These are phyloP conservation scores for Prunella fulvescens DNA, from an alignment of 2,113 vertebrate genomes.

Conservation along the genomic window DNA sequence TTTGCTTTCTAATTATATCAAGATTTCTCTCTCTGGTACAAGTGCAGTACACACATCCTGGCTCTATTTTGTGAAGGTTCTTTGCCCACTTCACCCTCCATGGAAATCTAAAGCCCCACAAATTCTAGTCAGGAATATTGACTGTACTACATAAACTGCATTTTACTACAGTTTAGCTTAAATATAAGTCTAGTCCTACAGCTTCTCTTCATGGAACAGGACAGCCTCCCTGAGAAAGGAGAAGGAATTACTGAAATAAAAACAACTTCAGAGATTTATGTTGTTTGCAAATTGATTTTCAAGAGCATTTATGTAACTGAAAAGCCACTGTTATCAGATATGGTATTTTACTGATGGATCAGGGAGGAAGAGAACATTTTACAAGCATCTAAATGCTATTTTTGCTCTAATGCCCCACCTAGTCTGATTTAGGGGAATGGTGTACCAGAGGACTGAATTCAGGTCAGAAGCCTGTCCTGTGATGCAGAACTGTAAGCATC, in stretches of 20 bases:
- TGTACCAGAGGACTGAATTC: not conserved
- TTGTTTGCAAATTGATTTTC: not conserved
- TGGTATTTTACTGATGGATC: not conserved
- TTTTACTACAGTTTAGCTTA: not conserved
- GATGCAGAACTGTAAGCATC: not conserved
- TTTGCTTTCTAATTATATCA: not conserved
- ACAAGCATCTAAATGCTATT: not conserved
- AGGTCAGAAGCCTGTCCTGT: not conserved
- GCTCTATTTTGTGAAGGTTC: not conserved
- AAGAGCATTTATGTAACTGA: not conserved
- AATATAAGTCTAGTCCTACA: not conserved
- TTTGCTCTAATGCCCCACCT: not conserved
- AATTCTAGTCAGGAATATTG: not conserved
- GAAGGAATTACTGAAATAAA: not conserved
- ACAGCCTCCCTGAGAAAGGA: not conserved
- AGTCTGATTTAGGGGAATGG: not conserved
- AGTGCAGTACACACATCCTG: not conserved
- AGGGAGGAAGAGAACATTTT: not conserved
- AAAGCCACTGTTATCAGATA: not conserved
- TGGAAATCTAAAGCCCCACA: not conserved
- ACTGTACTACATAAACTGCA: not conserved
- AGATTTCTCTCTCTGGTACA: not conserved
- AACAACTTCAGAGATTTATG: not conserved
- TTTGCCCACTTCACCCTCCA: not conserved
- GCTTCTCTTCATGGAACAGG: not conserved